Evolutionary conservation across 2,888 invertebrate species (phyloP).

Genomic region (Orchesellides sinensis): DNA sequence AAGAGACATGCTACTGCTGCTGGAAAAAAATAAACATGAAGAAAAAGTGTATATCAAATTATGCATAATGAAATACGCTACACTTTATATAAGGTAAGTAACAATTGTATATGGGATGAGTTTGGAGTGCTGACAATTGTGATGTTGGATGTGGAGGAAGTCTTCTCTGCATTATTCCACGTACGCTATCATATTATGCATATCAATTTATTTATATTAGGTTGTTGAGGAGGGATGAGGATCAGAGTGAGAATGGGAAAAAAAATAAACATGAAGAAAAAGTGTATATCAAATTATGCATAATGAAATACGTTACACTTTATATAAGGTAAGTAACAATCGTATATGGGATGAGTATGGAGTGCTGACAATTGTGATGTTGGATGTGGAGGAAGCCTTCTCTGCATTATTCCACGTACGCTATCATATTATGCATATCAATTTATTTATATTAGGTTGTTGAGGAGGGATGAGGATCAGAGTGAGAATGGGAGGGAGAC

Average conservation of each 20-base stretch:
- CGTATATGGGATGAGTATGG: too few relatives aligned
- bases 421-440: background rate
- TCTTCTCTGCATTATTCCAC: background rate
- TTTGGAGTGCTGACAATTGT: too few relatives aligned
- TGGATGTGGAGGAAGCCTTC: too few relatives aligned
- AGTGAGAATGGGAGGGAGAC: background rate
- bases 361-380: too few relatives aligned
- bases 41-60: too few relatives aligned
- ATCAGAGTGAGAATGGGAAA: conserved; percentile 2
- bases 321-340: background rate
- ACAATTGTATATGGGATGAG: background rate
- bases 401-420: background rate
- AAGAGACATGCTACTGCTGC: background rate
- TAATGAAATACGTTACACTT: too few relatives aligned
- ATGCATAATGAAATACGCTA: too few relatives aligned
- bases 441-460: background rate
- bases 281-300: too few relatives aligned
- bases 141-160: background rate
- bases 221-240: conserved; percentile 14
- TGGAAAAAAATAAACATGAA: too few relatives aligned
- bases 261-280: too few relatives aligned
- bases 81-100: background rate
- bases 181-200: too few relatives aligned
- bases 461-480: conserved; percentile 17
- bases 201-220: background rate